Evolutionary conservation across 2,888 invertebrate genomes (phyloP).

Genomic region (Rapana venosa): DNA sequence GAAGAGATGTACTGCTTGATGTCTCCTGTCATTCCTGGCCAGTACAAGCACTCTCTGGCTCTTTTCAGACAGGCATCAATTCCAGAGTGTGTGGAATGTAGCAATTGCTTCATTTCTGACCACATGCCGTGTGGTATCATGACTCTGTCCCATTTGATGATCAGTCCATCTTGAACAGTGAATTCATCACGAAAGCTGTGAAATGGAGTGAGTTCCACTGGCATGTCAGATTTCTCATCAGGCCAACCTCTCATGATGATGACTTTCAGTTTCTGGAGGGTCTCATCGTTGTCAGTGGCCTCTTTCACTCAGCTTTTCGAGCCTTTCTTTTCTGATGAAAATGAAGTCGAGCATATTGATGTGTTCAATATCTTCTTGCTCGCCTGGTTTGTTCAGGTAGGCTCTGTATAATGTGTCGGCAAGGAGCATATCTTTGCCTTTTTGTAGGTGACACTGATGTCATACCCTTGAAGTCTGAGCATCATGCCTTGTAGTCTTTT

Average conservation of each 20-base stretch:
- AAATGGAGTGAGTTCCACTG: slow-evolving; percentile 22
- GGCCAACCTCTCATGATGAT: slow-evolving; percentile 48
- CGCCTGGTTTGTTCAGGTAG: slow-evolving; percentile 54
- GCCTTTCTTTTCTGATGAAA: slow-evolving; percentile 42
- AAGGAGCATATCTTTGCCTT: slow-evolving; percentile 47
- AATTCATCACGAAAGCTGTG: neutral
- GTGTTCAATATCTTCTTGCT: slow-evolving; percentile 48
- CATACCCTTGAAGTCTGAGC: slow-evolving; percentile 53
- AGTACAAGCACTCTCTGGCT: no score
- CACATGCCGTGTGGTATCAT: no score
- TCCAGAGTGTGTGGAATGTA: no score
- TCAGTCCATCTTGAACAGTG: slow-evolving; percentile 33
- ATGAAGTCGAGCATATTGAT: slow-evolving; percentile 47
- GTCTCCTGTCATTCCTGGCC: slow-evolving; percentile 23
- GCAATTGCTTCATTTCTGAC: no score
- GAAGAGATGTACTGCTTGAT: slow-evolving; percentile 9
- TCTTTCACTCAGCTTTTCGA: slow-evolving; percentile 38
- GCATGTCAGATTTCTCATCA: slow-evolving; percentile 33
- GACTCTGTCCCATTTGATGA: no score
- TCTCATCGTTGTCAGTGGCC: slow-evolving; percentile 49
- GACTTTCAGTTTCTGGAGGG: neutral
- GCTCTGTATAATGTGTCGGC: slow-evolving; percentile 51
- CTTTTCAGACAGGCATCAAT: no score
- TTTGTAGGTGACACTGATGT: slow-evolving; percentile 52
- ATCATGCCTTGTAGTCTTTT: slow-evolving; percentile 58